Evolutionary conservation across 1,140 invertebrate genomes (phyloP), one percentile per base, ranked within the genome.

Genomic region (Heliconius eleuchia): DNA sequence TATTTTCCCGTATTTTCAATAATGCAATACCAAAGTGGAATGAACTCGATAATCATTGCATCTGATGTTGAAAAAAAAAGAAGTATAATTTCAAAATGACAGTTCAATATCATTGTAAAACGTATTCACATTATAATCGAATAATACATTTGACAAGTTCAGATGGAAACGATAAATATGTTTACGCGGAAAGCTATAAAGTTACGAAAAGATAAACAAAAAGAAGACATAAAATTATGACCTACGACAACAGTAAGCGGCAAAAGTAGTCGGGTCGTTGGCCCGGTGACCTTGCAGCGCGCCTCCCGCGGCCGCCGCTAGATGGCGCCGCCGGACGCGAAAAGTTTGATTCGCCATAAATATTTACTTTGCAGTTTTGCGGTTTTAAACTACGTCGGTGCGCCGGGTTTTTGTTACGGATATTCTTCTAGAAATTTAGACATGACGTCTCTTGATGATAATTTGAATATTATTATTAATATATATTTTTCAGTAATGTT

Each of bases 151-250:
- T 27, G 1, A 37, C 19, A 37, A 66, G 30, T 71, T 73, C 66
- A 23, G 70, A 71, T 77, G 13, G 60, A 79, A 80, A 79, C 75
- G 73, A 85, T 85, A 87, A 87, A 86, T 81, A 73, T 83, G 86
- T 92, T 92, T 88, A 89, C 87, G 85, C 88, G 85, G 87, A 79
- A 86, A 87, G 88, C 87, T 88, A 91, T 93, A 92, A 93, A 92
- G 89, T 93, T 93, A 86, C 90, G 92, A 92, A 93, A 94, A 93
- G 90, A 93, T 94, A 94, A 94, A 94, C 91, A 94, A 94, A 94
- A 94, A 94, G 92, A 92, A 94, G 90, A 91, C 91, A 94, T 94
- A 94, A 94, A 94, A 94, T 94, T 92, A 94, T 94, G 93, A 94
- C 93, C 93, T 94, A 94, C 93, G 93, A 91, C 93, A 94, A 94